Percentiles rank a stretch among this genome's conserved stretches.
Conservation (phyloP, 1,140 invertebrate genomes). For the Danaus melanippus region DNA sequence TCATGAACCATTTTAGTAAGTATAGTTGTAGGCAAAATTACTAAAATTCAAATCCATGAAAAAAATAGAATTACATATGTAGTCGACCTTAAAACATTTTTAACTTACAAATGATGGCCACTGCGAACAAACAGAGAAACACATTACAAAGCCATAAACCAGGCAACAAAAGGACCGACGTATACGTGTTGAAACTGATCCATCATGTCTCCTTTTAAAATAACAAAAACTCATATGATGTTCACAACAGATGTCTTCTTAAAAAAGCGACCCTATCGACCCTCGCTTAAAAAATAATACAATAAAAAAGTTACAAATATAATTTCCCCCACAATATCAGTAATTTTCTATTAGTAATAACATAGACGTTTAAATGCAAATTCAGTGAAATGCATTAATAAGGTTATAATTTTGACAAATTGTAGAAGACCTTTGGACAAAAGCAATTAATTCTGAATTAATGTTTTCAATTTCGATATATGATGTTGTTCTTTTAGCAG, state of each 20-base stretch:
- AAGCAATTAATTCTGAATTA: constrained; percentile 36
- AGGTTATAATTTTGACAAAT: constrained; percentile 57
- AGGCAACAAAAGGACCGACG: constrained; percentile 65
- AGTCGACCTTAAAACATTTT: too few species aligned
- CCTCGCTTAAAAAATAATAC: constrained; percentile 24
- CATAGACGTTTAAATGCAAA: constrained; percentile 61
- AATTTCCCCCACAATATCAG: constrained; percentile 61
- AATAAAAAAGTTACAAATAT: constrained; percentile 38
- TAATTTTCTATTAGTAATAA: constrained; percentile 54
- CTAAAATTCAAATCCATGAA: too few species aligned
- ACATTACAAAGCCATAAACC: constrained; percentile 70
- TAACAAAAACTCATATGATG: constrained; percentile 65
- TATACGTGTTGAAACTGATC: constrained; percentile 71
- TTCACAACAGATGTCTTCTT: constrained; percentile 68
- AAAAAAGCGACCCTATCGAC: constrained; percentile 57
- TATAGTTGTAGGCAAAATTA: too few species aligned
- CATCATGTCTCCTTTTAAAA: constrained; percentile 71
- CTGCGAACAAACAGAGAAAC: constrained; percentile 69
- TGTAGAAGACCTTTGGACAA: constrained; percentile 26
- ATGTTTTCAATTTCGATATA: constrained; percentile 9
- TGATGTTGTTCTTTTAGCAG: constrained; percentile 9
- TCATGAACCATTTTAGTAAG: too few species aligned
- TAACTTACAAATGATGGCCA: constrained; percentile 19
- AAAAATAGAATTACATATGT: too few species aligned
- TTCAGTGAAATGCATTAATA: constrained; percentile 56